phyloP scores from a whole-genome alignment of 2,797 vertebrate genomes.

The Lutra lutra region DNA sequence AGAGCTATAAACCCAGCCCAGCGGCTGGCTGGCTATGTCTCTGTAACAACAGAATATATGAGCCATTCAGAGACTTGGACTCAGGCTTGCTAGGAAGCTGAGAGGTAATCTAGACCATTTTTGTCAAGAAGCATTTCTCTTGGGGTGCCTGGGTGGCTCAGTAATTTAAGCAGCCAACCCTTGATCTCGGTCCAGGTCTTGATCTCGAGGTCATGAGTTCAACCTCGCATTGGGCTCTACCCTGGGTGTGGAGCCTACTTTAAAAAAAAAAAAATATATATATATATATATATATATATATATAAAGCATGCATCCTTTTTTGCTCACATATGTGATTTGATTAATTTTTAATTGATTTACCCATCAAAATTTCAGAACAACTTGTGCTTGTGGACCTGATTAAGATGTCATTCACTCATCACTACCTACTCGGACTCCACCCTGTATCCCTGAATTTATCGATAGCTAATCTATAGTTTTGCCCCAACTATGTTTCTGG shows the following conservation, averaged over 20 bases:
- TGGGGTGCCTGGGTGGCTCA: background rate
- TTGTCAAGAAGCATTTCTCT: background rate
- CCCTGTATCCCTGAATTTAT: background rate
- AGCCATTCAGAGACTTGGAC: background rate
- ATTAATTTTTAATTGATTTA: slow-evolving; percentile 18
- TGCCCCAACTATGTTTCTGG: background rate
- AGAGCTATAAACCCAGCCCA: background rate
- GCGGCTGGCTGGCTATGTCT: background rate
- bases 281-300: background rate
- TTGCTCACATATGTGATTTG: background rate
- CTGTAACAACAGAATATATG: background rate
- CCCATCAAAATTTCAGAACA: background rate
- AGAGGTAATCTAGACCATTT: background rate
- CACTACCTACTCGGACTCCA: too few species aligned
- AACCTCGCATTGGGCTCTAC: background rate
- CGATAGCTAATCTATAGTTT: background rate
- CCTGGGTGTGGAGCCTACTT: background rate
- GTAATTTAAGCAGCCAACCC: background rate
- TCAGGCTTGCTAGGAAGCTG: background rate
- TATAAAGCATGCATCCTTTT: background rate
- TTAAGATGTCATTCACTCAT: background rate
- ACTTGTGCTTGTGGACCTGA: background rate
- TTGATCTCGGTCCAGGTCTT: background rate
- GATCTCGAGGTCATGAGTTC: background rate
- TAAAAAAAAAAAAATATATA: background rate